Evolutionary conservation across 1,140 invertebrate species (phyloP).

Genomic region (Nixonia krombeini): DNA sequence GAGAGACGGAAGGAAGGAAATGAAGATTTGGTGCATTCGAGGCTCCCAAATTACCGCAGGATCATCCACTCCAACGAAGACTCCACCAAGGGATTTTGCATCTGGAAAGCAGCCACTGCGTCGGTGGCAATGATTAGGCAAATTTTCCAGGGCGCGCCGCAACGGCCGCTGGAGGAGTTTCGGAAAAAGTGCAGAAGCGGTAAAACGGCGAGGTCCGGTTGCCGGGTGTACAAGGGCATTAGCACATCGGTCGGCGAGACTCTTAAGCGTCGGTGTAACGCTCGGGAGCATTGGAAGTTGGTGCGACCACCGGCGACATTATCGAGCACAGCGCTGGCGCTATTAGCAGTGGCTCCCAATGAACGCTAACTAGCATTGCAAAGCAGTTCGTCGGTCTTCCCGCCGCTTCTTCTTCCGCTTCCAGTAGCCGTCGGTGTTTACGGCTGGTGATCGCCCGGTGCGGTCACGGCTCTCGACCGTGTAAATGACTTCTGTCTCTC

Average conservation of each 20-base stretch:
- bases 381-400: conserved; percentile 16
- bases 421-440: conserved; percentile 25
- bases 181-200: no score
- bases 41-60: no score
- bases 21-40: no score
- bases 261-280: conserved; percentile 8
- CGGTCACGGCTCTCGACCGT: conserved; percentile 7
- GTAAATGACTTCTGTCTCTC: background rate
- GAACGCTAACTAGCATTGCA: conserved; percentile 35
- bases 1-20: no score
- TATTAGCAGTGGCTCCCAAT: background rate
- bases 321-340: conserved; percentile 10
- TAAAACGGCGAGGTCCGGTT: conserved; percentile 8
- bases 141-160: no score
- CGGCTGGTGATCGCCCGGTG: background rate
- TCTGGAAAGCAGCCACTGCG: no score
- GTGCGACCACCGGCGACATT: conserved; percentile 19
- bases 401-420: conserved; percentile 2
- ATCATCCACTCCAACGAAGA: no score
- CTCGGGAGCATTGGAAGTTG: conserved; percentile 16
- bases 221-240: conserved; percentile 15
- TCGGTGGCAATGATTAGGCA: no score
- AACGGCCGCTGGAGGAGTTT: no score
- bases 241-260: conserved; percentile 13
- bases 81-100: no score